Conservation (phyloP, 2,888 invertebrate species). For the Mallateleia sp. region DNA sequence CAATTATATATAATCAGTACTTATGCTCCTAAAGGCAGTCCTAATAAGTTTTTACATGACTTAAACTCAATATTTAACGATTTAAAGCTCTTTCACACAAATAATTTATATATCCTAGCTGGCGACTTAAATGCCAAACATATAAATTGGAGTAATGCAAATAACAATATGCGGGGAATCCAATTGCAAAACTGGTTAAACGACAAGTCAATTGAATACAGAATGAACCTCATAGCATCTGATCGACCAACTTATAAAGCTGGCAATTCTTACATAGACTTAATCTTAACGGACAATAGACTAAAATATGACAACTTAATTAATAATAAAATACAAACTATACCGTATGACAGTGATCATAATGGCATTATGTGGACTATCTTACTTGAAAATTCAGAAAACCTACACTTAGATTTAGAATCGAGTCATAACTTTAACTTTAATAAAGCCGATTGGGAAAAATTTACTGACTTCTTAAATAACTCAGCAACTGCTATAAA, state of each 20-base stretch:
- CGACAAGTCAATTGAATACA: slow-evolving; percentile 17
- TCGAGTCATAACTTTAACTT: slow-evolving; percentile 28
- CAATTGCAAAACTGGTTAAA: slow-evolving; percentile 32
- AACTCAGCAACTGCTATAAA: neutral
- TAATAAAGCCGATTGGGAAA: slow-evolving; percentile 58
- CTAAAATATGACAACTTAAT: slow-evolving; percentile 11
- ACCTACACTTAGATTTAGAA: no score
- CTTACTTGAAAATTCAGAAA: no score
- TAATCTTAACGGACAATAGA: slow-evolving; percentile 38
- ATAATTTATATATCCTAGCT: slow-evolving; percentile 57
- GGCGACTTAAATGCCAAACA: slow-evolving; percentile 71
- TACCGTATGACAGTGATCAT: slow-evolving; percentile 66
- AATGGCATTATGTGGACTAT: slow-evolving; percentile 1
- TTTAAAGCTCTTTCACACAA: slow-evolving; percentile 25
- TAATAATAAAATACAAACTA: slow-evolving; percentile 26
- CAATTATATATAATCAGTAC: slow-evolving; percentile 42
- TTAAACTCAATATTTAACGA: slow-evolving; percentile 29
- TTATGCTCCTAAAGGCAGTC: slow-evolving; percentile 46
- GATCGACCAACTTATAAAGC: slow-evolving; percentile 28
- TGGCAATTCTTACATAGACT: slow-evolving; percentile 49
- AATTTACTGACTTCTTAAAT: slow-evolving; percentile 1
- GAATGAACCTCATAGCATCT: slow-evolving; percentile 1
- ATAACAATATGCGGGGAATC: slow-evolving; percentile 43
- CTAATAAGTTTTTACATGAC: slow-evolving; percentile 34
- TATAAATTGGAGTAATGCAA: slow-evolving; percentile 4